Conservation (phyloP, 2,113 vertebrate genomes). For the Mirounga angustirostris region DNA sequence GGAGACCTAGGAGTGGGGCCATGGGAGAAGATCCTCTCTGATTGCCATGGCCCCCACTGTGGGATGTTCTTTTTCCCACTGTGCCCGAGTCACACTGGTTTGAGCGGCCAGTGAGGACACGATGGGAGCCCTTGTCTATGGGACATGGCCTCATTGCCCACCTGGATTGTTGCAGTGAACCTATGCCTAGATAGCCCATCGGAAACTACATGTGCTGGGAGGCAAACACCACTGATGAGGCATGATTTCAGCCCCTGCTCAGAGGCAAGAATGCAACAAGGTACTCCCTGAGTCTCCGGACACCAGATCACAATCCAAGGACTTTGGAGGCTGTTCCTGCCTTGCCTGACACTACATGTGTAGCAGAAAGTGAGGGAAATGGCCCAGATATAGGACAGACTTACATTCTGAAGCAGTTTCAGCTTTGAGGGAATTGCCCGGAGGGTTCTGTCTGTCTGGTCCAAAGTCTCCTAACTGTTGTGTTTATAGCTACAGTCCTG, state of each 20-base stretch:
- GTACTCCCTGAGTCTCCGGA: not conserved
- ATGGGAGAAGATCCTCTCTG: not conserved
- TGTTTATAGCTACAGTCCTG: not conserved
- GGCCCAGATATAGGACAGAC: not conserved
- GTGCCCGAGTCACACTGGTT: not conserved
- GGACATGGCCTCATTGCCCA: not conserved
- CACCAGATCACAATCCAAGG: not conserved
- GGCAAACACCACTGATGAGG: not conserved
- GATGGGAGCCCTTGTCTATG: not conserved
- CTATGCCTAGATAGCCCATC: not conserved
- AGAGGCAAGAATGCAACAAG: not conserved
- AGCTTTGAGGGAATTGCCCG: not conserved
- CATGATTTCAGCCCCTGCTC: not conserved
- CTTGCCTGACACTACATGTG: not conserved
- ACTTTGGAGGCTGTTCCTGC: not conserved
- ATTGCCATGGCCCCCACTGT: not conserved
- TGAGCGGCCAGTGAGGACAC: not conserved
- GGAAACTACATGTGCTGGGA: constrained; percentile 41
- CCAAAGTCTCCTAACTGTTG: not conserved
- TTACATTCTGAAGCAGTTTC: not conserved
- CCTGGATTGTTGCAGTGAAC: constrained; percentile 42
- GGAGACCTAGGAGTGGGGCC: not conserved
- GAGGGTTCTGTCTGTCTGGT: not conserved
- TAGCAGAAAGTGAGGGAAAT: not conserved
- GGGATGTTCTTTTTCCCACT: not conserved